Base-by-base conservation (phyloP, 2,797 vertebrate genomes). In the Fringilla coelebs region DNA sequence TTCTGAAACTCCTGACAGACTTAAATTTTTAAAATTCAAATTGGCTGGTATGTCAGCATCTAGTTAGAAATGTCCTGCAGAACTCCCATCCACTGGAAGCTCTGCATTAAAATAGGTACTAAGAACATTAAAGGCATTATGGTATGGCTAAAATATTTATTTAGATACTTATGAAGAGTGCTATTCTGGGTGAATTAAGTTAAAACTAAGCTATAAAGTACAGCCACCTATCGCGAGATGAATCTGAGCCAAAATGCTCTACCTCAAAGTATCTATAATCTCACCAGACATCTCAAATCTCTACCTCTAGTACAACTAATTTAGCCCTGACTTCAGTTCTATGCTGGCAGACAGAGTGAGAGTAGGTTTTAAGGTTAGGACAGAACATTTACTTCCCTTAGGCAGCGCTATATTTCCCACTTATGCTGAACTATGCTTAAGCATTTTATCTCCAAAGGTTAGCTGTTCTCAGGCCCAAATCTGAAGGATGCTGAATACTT, bases 391-490 rank as follows among this genome's bases (percentile, higher is more conserved):
- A 43, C 17, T 90, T 81, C 54, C 29, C 13, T 34, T 54, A 68
- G 48, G 66, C 18, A 43, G 24, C 38, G 48, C 34, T 90, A 0
- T 34, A 52, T 63, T 82, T 93, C 57, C 71, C 52, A 54, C 28
- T 71, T 71, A 45, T 4, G 21, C 13, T 83, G 91, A 85, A 76
- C 68, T 76, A 71, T 3, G 3, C 66, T 94, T 80, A 89, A 96
- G 71, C 22, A 75, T 96, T 96, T 96, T 92, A 72, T 89, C 92
- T 93, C 93, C 80, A 91, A 86, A 52, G 85, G 88, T 51, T 96
- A 68, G 85, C 85, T 89, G 55, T 67, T 96, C 82, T 93, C 52
- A 84, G 61, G 41, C 49, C 40, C 3, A 11, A 41, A 31, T 26
- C 29, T 31, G 9, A 10, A 77, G 43, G 61, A 70, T 46, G 32